phyloP scores from a whole-genome alignment of 2,113 vertebrate genomes.

The Ceuthmochares aereus region DNA sequence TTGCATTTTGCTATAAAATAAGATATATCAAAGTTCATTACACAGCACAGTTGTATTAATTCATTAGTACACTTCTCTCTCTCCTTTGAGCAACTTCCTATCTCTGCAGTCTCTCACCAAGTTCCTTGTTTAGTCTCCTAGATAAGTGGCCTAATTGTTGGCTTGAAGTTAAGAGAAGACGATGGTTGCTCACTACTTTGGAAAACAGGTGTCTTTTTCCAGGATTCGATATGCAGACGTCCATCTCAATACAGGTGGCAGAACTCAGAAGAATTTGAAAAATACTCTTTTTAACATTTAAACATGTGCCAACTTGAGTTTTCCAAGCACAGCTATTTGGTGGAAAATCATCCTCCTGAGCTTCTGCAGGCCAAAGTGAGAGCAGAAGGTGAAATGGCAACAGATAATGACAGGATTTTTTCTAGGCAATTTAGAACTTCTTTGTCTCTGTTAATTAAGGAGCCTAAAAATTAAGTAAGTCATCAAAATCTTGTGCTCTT shows the following conservation, averaged over 20 bases:
- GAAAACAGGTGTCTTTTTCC: slow-evolving; percentile 35
- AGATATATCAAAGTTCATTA: background rate
- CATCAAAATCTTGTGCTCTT: slow-evolving; percentile 61
- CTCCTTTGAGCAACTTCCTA: background rate
- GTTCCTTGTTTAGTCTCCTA: slow-evolving; percentile 32
- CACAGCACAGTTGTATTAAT: background rate
- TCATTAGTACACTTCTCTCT: background rate
- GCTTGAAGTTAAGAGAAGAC: slow-evolving; percentile 4
- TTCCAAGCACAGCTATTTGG: background rate
- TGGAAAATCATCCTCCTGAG: background rate
- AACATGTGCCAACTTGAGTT: background rate
- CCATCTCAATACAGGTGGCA: background rate
- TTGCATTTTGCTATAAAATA: background rate
- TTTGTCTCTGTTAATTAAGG: slow-evolving; percentile 54
- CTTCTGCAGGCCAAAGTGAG: background rate
- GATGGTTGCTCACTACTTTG: background rate
- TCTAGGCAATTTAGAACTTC: slow-evolving; percentile 28
- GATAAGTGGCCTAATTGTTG: slow-evolving; percentile 47
- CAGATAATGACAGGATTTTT: slow-evolving; percentile 31
- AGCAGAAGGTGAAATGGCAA: background rate
- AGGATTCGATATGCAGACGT: background rate
- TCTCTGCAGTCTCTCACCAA: background rate
- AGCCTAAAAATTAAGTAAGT: slow-evolving; percentile 59
- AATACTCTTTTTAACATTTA: background rate
- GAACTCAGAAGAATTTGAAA: background rate